Base-by-base conservation (phyloP, 2,888 invertebrate species). In the Orgyia antiqua region DNA sequence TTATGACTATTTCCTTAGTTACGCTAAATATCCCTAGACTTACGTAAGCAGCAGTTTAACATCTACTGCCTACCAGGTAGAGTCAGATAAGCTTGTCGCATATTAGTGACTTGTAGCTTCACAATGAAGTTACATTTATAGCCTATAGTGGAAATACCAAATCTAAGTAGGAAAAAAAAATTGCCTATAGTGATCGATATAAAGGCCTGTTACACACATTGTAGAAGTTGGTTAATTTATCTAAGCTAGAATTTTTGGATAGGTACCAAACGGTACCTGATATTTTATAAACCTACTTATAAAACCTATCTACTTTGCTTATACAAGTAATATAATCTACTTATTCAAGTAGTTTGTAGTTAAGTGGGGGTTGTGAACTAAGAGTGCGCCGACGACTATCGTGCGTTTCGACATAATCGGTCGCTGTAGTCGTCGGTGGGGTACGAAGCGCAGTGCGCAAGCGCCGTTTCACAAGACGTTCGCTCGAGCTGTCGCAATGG, bases 391-490 rank as follows among this genome's bases (percentile, higher is more conserved):
- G 60, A 66, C 72, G 74, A 74, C 70, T 77, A 66, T 61, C 69
- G 67, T 59, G 63, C 56, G 67, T 84, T 83, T 82, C 84, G 70
- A 74, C 78, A 84, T 73, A 70, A 69, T 74, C 69, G 55, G 52
- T 58, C 62, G 71, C 6, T 11, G 15, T n/a, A n/a, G 20, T 56
- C 64, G 72, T 54, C 72, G 70, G 73, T 70, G 68, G 68, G 72
- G n/a, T n/a, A n/a, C n/a, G n/a, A n/a, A 15, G 15, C 6, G 23
- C 11, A 10, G 73, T 76, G 68, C 56, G 70, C 82, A 84, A 76
- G 80, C 83, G 83, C 83, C 76, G 69, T 84, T 84, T 80, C 83
- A 84, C 78, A 84, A 84, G 83, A 78, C 76, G 68, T 68, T 76
- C 72, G 67, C 66, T 73, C 73, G 77, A 78, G 75, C 82, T 84